Evolutionary conservation across 2,113 vertebrate genomes (phyloP).

Genomic region (Macrotus californicus): DNA sequence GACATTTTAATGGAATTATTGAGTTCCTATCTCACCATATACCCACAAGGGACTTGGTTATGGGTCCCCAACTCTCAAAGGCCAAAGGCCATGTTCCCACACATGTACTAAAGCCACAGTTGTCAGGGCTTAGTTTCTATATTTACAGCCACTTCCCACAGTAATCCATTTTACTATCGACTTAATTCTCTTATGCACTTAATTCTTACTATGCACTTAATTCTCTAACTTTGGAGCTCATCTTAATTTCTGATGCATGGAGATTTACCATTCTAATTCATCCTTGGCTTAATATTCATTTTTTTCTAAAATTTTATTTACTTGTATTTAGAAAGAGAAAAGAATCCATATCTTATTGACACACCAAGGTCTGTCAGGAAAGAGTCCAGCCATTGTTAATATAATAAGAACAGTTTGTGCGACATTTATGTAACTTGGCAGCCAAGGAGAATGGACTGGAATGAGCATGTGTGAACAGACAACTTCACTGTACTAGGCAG

Average conservation of each 20-base stretch:
- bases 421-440: too few species aligned
- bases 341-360: not conserved
- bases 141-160: not conserved
- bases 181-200: not conserved
- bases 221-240: not conserved
- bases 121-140: not conserved
- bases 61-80: not conserved
- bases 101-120: not conserved
- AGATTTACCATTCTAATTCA: not conserved
- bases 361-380: too few species aligned
- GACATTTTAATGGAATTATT: not conserved
- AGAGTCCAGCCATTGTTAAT: too few species aligned
- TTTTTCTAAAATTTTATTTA: not conserved
- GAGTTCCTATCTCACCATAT: not conserved
- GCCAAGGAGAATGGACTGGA: too few species aligned
- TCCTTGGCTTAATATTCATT: not conserved
- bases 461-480: too few species aligned
- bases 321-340: not conserved
- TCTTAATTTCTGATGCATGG: not conserved
- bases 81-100: not conserved
- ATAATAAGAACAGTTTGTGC: too few species aligned
- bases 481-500: too few species aligned
- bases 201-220: not conserved
- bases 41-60: not conserved
- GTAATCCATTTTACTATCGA: not conserved